A percentile compares a stretch with the other conserved stretches of the same genome.
These are phyloP conservation scores for Excalfactoria chinensis DNA, from an alignment of 2,113 vertebrate genomes.

Conservation along the genomic window DNA sequence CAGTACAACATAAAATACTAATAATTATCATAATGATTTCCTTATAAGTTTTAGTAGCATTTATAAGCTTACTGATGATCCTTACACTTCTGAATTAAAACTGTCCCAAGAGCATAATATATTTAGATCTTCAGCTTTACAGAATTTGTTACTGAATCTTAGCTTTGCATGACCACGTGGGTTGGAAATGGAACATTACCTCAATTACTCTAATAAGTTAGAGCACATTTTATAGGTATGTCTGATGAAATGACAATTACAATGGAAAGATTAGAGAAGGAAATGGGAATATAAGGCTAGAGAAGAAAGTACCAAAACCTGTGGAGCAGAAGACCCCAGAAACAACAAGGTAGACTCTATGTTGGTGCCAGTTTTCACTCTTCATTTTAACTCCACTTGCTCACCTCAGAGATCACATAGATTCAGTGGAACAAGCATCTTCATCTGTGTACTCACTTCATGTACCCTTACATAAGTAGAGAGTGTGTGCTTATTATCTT, in stretches of 20 bases:
- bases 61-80: neutral
- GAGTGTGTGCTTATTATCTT: neutral
- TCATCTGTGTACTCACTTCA: neutral
- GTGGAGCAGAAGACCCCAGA: neutral
- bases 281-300: neutral
- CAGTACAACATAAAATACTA: neutral
- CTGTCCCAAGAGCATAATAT: neutral
- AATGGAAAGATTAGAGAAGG: neutral
- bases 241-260: neutral
- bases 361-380: rapidly evolving
- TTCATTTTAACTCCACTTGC: neutral
- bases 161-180: neutral
- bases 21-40: conserved; percentile 7
- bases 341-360: neutral
- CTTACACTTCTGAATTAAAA: neutral
- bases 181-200: neutral
- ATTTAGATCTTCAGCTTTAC: neutral
- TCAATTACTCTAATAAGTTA: neutral
- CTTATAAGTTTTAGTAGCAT: neutral
- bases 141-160: neutral
- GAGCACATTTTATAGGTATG: neutral
- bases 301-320: neutral
- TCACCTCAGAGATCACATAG: neutral
- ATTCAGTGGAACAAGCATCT: neutral
- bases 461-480: neutral